phyloP scores from a whole-genome alignment of 2,888 invertebrate species.

The Pedicia rivosa region DNA sequence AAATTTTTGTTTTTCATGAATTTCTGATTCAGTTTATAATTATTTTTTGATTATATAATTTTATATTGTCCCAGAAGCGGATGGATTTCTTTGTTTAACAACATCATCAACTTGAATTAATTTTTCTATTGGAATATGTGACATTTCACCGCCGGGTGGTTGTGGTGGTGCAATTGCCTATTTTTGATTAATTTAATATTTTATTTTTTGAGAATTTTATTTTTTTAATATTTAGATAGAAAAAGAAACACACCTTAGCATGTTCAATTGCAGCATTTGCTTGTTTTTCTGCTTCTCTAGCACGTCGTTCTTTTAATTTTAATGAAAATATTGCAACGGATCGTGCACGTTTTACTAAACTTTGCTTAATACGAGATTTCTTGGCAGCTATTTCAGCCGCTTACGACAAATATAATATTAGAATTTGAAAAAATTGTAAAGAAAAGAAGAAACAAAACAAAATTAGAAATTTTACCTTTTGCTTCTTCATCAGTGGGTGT shows the following conservation, averaged over 20 bases:
- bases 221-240: no score
- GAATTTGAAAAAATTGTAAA: constrained; percentile 7
- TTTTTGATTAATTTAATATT: neutral
- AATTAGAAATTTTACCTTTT: constrained; percentile 35
- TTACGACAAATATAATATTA: constrained; percentile 10
- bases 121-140: constrained; percentile 73
- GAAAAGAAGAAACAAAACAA: constrained; percentile 2
- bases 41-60: no score
- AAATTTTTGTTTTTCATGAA: no score
- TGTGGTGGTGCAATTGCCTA: constrained; percentile 32
- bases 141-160: constrained; percentile 64
- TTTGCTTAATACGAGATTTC: constrained; percentile 54
- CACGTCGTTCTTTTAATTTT: constrained; percentile 60
- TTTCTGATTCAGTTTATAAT: no score
- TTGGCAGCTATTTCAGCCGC: constrained; percentile 45
- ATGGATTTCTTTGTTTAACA: constrained; percentile 21
- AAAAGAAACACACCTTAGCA: no score
- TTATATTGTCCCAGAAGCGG: constrained; percentile 14
- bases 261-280: constrained; percentile 42
- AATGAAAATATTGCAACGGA: constrained; percentile 76
- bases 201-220: no score
- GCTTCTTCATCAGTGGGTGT: constrained; percentile 37
- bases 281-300: constrained; percentile 56
- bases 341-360: constrained; percentile 65
- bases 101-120: constrained; percentile 57